Percentiles rank a stretch among this genome's conserved stretches.
Conservation (phyloP, 1,140 invertebrate species). For the Myzus persicae region DNA sequence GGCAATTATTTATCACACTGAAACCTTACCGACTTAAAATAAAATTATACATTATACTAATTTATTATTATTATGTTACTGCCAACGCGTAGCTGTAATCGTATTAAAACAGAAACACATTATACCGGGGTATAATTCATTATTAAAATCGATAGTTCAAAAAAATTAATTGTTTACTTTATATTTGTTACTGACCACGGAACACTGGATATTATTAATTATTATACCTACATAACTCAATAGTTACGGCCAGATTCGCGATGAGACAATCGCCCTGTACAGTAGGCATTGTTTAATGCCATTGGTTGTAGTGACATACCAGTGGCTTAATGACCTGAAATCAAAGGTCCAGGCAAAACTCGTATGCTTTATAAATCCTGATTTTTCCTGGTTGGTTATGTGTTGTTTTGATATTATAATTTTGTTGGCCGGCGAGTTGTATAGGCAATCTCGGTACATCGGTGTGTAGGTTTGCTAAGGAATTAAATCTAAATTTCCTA, state of each 20-base stretch:
- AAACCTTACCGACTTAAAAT: not conserved
- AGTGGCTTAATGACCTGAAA: not conserved
- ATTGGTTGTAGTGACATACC: not conserved
- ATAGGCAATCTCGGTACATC: too few species aligned
- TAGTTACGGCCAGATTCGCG: not conserved
- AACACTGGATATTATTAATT: not conserved
- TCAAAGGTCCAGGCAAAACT: not conserved
- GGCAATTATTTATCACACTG: not conserved
- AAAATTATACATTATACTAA: not conserved
- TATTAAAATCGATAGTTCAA: not conserved
- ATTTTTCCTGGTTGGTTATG: not conserved
- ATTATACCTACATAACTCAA: not conserved
- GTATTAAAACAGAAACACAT: not conserved
- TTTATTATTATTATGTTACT: not conserved
- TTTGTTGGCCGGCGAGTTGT: too few species aligned
- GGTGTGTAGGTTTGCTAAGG: too few species aligned
- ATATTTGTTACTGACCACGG: not conserved
- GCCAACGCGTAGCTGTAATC: not conserved
- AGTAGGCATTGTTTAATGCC: not conserved
- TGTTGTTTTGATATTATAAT: too few species aligned
- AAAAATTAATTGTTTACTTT: too few species aligned
- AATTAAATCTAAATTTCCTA: too few species aligned
- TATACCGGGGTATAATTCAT: not conserved
- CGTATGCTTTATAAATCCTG: not conserved
- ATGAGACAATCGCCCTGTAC: not conserved